Conservation (phyloP, 2,113 vertebrate genomes). For the Talpa occidentalis region DNA sequence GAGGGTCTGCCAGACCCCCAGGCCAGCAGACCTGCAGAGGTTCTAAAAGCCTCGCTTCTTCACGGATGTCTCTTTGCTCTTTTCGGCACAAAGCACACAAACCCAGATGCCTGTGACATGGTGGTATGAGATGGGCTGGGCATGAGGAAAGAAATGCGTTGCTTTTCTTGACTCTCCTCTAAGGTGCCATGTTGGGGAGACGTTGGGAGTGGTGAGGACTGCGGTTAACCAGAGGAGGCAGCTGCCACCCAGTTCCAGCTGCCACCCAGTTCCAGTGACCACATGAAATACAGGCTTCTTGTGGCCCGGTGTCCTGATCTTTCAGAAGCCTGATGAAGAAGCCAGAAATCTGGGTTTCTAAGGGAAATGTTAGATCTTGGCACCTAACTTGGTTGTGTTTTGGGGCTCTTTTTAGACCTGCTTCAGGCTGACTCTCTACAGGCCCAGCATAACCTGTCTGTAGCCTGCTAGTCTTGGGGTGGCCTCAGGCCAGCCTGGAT, state of each 20-base stretch:
- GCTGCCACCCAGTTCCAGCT: not conserved
- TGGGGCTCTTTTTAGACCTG: not conserved
- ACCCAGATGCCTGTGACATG: not conserved
- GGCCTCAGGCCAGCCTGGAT: not conserved
- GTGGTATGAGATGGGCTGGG: fast-evolving
- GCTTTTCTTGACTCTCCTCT: not conserved
- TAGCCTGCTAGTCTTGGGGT: no score
- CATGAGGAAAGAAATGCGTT: not conserved
- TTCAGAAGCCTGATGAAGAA: not conserved
- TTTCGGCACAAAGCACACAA: fast-evolving
- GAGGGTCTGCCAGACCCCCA: not conserved
- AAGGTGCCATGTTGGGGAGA: not conserved
- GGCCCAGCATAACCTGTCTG: fast-evolving
- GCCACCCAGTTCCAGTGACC: not conserved
- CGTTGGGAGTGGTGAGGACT: not conserved
- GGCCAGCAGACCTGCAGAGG: not conserved
- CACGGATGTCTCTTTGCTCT: not conserved
- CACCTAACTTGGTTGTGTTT: not conserved
- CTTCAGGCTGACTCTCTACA: fast-evolving
- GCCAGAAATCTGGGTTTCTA: not conserved
- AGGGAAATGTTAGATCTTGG: not conserved
- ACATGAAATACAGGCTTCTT: fast-evolving
- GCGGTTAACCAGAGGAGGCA: not conserved
- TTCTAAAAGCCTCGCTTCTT: not conserved
- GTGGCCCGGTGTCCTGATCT: not conserved